Evolutionary conservation across 2,113 vertebrate genomes (phyloP), one percentile per base, ranked within the genome.

Genomic region (Clarias batrachus): DNA sequence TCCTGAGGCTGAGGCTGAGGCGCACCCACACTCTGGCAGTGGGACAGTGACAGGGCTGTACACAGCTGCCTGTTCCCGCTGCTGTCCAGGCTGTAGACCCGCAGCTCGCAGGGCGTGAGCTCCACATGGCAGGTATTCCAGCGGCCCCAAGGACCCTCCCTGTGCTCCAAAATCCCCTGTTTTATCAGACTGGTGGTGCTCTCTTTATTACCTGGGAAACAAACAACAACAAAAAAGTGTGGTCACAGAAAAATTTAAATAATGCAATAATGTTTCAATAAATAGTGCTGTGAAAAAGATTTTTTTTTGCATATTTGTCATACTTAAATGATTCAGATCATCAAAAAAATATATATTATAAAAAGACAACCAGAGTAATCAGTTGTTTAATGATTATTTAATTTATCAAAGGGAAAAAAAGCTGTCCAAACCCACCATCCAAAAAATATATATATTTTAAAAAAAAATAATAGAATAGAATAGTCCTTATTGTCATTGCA

Each of bases 51-150:
- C 89, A 96, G 98, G 23, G 96, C 90, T 0, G 95, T 96, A 68
- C 92, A 96, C 86, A 96, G 94, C 90, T 95, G 96, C 48, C 95
- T 96, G 93, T 98, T 97, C 84, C 96, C 97, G 2, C 97, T 98
- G 93, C 93, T 96, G 94, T 98, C 97, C 25, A 97, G 93, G 86
- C 93, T 95, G 90, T 97, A 99, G n/a, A 99, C 92, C 87, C 95
- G 93, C 13, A 99, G 92, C 91, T 97, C 96, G 63, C 96, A 97
- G 0, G 96, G 95, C 0, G 96, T 97, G 85, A 99, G 96, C 92
- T 99, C 97, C 0, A 97, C 95, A 0, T 97, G 97, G 89, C 96
- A 98, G 82, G 94, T 86, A 27, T 95, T 95, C 98, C 98, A 99
- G 87, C 93, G 97, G 86, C 94, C 96, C 90, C 96, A 95, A 2